Percentiles rank a stretch among this genome's conserved stretches.
phyloP scores from a whole-genome alignment of 2,797 vertebrate species.

The Tympanoctomys barrerae region DNA sequence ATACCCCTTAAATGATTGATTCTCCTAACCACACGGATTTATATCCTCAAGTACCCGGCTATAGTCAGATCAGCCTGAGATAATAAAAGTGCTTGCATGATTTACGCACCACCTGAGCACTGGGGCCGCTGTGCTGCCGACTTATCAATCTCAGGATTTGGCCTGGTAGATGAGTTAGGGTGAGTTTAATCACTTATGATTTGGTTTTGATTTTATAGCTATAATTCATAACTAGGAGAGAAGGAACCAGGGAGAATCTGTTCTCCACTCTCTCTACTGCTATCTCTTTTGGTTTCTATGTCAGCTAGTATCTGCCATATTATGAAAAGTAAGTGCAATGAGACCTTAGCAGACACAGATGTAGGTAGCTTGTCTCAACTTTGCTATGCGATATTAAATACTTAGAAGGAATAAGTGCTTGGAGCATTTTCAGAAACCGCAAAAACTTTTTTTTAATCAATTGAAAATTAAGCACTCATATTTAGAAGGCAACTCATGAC shows the following conservation, averaged over 20 bases:
- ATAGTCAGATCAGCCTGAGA: background rate
- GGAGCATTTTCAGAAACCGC: background rate
- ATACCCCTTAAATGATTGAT: constrained; percentile 2
- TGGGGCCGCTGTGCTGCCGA: background rate
- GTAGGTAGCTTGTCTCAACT: background rate
- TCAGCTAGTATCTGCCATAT: background rate
- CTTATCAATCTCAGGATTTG: constrained; percentile 53
- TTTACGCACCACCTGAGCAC: constrained; percentile 53
- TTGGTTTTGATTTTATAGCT: constrained; percentile 39
- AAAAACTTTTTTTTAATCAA: background rate
- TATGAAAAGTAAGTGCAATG: background rate
- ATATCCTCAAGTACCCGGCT: background rate
- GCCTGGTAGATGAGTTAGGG: constrained; percentile 40
- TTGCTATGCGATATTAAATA: constrained; percentile 20
- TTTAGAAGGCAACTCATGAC: background rate
- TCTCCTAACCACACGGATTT: constrained; percentile 58
- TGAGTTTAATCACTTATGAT: constrained; percentile 61
- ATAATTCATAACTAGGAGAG: constrained; percentile 51
- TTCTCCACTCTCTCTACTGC: background rate
- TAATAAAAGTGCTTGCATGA: constrained; percentile 57
- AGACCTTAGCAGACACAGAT: background rate
- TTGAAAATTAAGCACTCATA: background rate
- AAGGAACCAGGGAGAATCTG: constrained; percentile 7
- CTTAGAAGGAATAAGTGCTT: background rate
- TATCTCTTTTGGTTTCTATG: constrained; percentile 45